Percentiles rank a stretch among this genome's conserved stretches.
Evolutionary conservation across 2,888 invertebrate species (phyloP).

Genomic region (Tortrix viridana): DNA sequence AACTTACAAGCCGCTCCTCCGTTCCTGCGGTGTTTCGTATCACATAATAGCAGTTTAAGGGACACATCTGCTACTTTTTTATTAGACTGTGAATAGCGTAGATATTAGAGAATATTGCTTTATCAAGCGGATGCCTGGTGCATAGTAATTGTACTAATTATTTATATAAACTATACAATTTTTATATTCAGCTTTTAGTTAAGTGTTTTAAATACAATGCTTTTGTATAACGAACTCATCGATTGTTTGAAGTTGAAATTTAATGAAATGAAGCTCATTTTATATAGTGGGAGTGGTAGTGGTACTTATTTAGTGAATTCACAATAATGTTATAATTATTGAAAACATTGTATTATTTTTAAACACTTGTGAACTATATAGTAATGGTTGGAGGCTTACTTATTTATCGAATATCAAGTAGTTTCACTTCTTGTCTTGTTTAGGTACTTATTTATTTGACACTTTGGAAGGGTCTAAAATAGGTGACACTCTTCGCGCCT

Average conservation of each 20-base stretch:
- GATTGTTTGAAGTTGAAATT: slow-evolving; percentile 46
- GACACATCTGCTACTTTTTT: slow-evolving; percentile 64
- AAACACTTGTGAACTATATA: slow-evolving; percentile 18
- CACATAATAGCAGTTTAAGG: slow-evolving; percentile 62
- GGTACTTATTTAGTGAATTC: slow-evolving; percentile 60
- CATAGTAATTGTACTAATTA: slow-evolving; percentile 73
- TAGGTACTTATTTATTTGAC: slow-evolving; percentile 47
- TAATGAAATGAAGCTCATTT: slow-evolving; percentile 60
- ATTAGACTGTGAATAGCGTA: slow-evolving; percentile 67
- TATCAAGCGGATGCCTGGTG: slow-evolving; percentile 65
- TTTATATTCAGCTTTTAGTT: slow-evolving; percentile 67
- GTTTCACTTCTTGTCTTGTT: slow-evolving; percentile 30
- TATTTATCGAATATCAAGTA: slow-evolving; percentile 20
- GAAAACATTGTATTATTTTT: slow-evolving; percentile 26
- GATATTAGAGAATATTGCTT: slow-evolving; percentile 54
- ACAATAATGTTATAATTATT: slow-evolving; percentile 35
- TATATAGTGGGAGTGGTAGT: slow-evolving; percentile 56
- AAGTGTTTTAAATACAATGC: slow-evolving; percentile 48
- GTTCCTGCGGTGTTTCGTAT: slow-evolving; percentile 63
- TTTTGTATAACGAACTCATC: slow-evolving; percentile 39
- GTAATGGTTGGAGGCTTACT: slow-evolving; percentile 20
- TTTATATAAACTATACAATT: slow-evolving; percentile 67
- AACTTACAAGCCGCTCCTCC: slow-evolving; percentile 39
- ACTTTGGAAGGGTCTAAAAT: slow-evolving; percentile 48
- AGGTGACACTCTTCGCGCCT: slow-evolving; percentile 52